These are phyloP conservation scores for Resseliella maxima DNA, from an alignment of 2,888 invertebrate species.

Conservation along the genomic window DNA sequence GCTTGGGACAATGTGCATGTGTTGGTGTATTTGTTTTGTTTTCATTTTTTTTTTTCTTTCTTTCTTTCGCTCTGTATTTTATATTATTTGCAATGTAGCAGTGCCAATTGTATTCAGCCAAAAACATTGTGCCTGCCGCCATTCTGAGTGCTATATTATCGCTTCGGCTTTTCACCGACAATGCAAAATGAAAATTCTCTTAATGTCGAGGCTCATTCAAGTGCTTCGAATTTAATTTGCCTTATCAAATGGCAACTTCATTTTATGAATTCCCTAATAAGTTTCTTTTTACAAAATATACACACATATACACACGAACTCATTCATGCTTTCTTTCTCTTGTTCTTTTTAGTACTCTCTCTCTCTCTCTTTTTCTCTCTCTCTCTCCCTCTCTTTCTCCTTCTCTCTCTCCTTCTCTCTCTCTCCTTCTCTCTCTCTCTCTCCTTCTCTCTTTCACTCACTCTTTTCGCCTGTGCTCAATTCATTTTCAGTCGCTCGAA, in stretches of 20 bases:
- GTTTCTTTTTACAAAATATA: too few species aligned
- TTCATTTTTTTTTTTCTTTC: background rate
- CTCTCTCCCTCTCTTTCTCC: background rate
- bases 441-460: background rate
- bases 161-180: slow-evolving; percentile 39
- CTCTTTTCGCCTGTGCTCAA: background rate
- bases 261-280: slow-evolving; percentile 46
- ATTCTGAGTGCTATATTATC: slow-evolving; percentile 1
- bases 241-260: slow-evolving; percentile 54
- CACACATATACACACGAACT: too few species aligned
- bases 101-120: background rate
- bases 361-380: background rate
- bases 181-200: slow-evolving; percentile 42
- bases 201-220: slow-evolving; percentile 39
- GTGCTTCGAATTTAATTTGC: slow-evolving; percentile 55
- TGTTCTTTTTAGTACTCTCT: too few species aligned
- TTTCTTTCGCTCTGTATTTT: background rate
- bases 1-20: background rate
- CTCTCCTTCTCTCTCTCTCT: background rate
- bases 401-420: background rate
- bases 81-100: background rate
- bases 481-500: background rate
- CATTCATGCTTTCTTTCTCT: too few species aligned
- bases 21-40: background rate
- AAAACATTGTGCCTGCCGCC: background rate